Base-by-base conservation (phyloP, 2,797 vertebrate genomes). In the Gouania willdenowi region DNA sequence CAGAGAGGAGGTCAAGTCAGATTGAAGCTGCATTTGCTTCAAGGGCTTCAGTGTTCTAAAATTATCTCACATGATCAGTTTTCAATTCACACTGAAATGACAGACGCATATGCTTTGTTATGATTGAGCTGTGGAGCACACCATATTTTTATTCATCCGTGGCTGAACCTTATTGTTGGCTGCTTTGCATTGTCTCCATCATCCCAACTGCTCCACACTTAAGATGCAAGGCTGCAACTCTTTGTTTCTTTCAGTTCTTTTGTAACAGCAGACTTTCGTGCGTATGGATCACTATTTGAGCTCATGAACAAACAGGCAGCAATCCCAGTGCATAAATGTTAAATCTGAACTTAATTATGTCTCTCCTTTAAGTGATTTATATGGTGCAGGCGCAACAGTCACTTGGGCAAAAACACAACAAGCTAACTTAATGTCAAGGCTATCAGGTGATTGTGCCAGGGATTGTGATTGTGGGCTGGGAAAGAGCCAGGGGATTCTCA, bases 171-270 rank as follows among this genome's bases (percentile, higher is more conserved):
- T 30, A 64, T 54, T 52, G 62, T 39, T 24, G 4, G 51, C 47
- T 51, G 30, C 64, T 76, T 55, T 63, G 63, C 56, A 74, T 76
- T 10, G 27, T 41, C 3, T 61, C 63, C 26, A 71, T 77, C 69
- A 73, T 74, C 39, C 33, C 40, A 34, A 56, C 46, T 68, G 59
- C 61, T 53, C 67, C 54, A 30, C 20, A 18, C 63, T 73, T 66
- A 41, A 42, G 50, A 74, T 77, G 59, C 59, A 55, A 43, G 56
- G 42, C 47, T 37, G 45, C 32, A 64, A 52, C 30, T 44, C 72
- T 71, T 71, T 78, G 66, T 74, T 37, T 39, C 27, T 55, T 58
- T 75, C 45, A 58, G 39, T 62, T 74, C 59, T 54, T 37, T 55
- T 51, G 33, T 33, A 39, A 33, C 32, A 3, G 46, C 52, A 40